These are phyloP conservation scores for Sebastes nivosus DNA, from an alignment of 2,797 vertebrate species.

Conservation along the genomic window DNA sequence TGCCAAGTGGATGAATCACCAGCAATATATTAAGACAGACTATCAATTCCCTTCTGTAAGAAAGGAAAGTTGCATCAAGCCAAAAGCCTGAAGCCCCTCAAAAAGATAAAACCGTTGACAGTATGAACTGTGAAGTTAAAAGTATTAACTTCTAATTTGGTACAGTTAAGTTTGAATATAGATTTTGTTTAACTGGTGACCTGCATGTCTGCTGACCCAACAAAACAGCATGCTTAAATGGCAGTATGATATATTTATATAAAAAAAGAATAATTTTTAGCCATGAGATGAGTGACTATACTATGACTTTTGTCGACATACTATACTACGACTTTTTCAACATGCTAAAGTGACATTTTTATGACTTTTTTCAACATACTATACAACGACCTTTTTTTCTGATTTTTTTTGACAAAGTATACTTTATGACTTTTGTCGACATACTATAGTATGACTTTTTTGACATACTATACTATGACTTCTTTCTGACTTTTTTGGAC, in stretches of 20 bases:
- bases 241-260: slow-evolving; percentile 2
- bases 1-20: slow-evolving; percentile 49
- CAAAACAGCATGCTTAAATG: slow-evolving; percentile 50
- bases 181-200: slow-evolving; percentile 16
- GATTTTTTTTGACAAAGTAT: no score
- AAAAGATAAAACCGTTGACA: not conserved
- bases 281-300: slow-evolving; percentile 3
- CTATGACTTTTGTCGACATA: no score
- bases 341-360: not conserved
- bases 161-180: not conserved
- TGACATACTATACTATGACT: no score
- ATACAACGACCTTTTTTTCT: no score
- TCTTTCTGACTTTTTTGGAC: no score
- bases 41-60: slow-evolving; percentile 6
- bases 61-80: slow-evolving; percentile 60
- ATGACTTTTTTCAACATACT: no score
- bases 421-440: no score
- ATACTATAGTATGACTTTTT: not conserved
- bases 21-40: slow-evolving; percentile 4
- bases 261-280: slow-evolving; percentile 69
- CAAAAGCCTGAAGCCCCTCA: slow-evolving; percentile 42
- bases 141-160: slow-evolving; percentile 30
- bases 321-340: no score
- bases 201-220: slow-evolving; percentile 55
- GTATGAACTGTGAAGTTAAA: slow-evolving; percentile 19